phyloP scores from a whole-genome alignment of 2,888 invertebrate genomes.

The Aquatica leii region DNA sequence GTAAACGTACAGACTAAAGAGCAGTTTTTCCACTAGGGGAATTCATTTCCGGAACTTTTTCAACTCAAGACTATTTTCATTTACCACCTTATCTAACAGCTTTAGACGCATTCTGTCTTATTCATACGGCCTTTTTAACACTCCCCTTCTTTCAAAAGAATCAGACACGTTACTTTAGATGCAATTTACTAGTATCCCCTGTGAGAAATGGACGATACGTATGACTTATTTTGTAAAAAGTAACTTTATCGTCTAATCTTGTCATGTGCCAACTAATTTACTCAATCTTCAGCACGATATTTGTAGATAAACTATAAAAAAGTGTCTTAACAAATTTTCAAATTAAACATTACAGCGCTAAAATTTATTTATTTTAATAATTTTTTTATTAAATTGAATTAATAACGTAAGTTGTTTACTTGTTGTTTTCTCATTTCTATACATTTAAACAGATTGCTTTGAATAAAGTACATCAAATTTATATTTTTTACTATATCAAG shows the following conservation, averaged over 20 bases:
- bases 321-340: too few relatives aligned
- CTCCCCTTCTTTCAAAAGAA: slow-evolving; percentile 34
- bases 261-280: slow-evolving; percentile 19
- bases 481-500: too few relatives aligned
- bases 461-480: too few relatives aligned
- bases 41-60: slow-evolving; percentile 40
- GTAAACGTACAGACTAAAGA: slow-evolving; percentile 31
- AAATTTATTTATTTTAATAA: too few relatives aligned
- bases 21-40: slow-evolving; percentile 30
- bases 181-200: slow-evolving; percentile 28
- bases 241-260: slow-evolving; percentile 8
- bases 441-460: too few relatives aligned
- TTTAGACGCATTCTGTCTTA: slow-evolving; percentile 37
- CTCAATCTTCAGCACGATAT: slow-evolving; percentile 11
- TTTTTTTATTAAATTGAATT: too few relatives aligned
- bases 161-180: slow-evolving; percentile 34
- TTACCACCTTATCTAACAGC: slow-evolving; percentile 39
- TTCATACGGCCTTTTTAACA: slow-evolving; percentile 33
- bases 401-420: too few relatives aligned
- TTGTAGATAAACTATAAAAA: too few relatives aligned
- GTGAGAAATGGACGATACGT: slow-evolving; percentile 27
- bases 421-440: too few relatives aligned
- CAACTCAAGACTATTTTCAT: slow-evolving; percentile 39
- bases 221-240: slow-evolving; percentile 17
- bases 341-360: too few relatives aligned